Conservation (phyloP, 2,113 vertebrate species). For the Antechinus stuartii region DNA sequence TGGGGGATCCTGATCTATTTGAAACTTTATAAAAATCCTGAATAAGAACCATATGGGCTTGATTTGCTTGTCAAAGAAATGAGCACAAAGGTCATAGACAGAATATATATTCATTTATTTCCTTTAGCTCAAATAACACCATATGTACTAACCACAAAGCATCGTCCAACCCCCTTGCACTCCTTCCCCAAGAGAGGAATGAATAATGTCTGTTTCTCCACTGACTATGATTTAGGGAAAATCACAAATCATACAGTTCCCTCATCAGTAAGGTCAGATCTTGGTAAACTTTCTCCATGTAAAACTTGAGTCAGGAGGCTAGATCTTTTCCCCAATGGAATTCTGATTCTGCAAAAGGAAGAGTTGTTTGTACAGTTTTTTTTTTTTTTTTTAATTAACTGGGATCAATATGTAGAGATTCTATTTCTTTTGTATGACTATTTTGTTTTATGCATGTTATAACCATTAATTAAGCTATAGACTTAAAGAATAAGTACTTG, state of each 20-base stretch:
- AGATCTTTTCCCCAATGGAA: background rate
- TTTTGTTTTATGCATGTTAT: background rate
- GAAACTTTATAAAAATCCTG: background rate
- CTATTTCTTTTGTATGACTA: background rate
- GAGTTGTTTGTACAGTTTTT: background rate
- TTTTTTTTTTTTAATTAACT: background rate
- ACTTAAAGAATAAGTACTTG: background rate
- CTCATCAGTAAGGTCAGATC: constrained; percentile 26
- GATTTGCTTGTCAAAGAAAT: background rate
- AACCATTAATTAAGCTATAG: background rate
- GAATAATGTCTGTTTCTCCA: background rate
- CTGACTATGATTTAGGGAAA: background rate
- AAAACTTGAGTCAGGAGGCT: background rate
- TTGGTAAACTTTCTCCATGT: background rate
- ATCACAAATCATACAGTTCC: background rate
- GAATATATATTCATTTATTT: background rate
- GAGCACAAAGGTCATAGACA: background rate
- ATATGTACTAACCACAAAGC: background rate
- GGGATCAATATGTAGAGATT: background rate
- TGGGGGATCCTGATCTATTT: background rate
- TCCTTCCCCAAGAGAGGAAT: background rate
- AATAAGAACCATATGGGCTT: background rate
- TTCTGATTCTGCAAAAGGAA: background rate
- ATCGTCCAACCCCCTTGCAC: background rate
- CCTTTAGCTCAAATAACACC: background rate